Percentiles rank a stretch among this genome's conserved stretches.
Conservation (phyloP, 2,113 vertebrate species). For the Chlorodrepanis virens region DNA sequence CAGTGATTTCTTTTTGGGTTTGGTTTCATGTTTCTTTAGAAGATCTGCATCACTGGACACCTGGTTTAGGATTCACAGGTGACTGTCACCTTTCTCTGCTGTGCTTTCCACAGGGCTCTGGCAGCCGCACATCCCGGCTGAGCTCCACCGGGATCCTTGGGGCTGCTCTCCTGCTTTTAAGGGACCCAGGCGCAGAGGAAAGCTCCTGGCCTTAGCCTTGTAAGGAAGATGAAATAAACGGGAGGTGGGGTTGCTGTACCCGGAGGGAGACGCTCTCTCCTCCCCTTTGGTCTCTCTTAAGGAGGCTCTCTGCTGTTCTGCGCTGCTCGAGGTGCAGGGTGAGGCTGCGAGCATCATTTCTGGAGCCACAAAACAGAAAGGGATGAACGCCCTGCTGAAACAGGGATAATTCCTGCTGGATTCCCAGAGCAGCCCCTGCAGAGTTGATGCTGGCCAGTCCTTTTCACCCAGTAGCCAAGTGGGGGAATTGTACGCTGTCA, state of each 20-base stretch:
- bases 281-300: slow-evolving; percentile 56
- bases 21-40: neutral
- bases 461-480: fast-evolving
- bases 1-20: neutral
- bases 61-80: neutral
- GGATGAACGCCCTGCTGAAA: fast-evolving
- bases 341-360: neutral
- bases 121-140: neutral
- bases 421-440: neutral
- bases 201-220: slow-evolving; percentile 55
- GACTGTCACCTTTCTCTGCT: neutral
- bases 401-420: neutral
- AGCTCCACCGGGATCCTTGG: neutral
- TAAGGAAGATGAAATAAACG: slow-evolving; percentile 65
- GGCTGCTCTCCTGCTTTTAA: neutral
- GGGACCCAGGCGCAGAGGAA: neutral
- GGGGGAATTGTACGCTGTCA: fast-evolving
- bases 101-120: neutral
- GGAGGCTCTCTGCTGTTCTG: slow-evolving; percentile 20
- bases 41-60: neutral
- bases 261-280: neutral
- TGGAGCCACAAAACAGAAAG: fast-evolving
- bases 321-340: fast-evolving
- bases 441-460: neutral
- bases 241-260: slow-evolving; percentile 46